A percentile compares a stretch with the other conserved stretches of the same genome.
Conservation (phyloP, 1,140 invertebrate species). For the Rhysida immarginata region DNA sequence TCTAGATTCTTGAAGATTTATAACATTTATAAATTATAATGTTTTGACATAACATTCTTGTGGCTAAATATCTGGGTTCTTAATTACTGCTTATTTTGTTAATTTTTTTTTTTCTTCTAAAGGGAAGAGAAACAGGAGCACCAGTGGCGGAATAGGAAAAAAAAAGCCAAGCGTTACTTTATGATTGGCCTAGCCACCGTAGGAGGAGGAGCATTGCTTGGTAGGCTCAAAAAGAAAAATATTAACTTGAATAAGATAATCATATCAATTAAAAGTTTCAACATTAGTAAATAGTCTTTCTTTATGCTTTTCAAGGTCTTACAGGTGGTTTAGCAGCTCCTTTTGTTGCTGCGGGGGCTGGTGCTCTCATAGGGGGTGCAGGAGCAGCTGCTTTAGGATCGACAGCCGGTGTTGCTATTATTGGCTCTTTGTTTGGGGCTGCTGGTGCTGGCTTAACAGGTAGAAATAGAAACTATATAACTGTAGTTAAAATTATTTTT, state of each 20-base stretch:
- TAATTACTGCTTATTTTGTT: not conserved
- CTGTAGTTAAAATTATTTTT: too few relatives aligned
- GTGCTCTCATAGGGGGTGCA: constrained; percentile 38
- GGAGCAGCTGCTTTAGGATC: constrained; percentile 42
- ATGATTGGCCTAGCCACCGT: constrained; percentile 46
- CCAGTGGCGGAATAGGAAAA: constrained; percentile 28
- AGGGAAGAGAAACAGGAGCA: constrained; percentile 30
- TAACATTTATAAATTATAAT: too few relatives aligned
- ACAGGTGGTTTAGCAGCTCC: constrained; percentile 51
- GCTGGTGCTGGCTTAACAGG: constrained; percentile 49
- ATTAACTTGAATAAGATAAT: not conserved
- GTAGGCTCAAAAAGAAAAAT: constrained; percentile 21
- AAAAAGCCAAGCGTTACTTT: constrained; percentile 45
- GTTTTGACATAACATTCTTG: too few relatives aligned
- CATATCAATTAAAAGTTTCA: too few relatives aligned
- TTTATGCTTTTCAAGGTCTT: constrained; percentile 32
- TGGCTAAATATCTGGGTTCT: not conserved
- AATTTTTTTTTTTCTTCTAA: constrained; percentile 6
- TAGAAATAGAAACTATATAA: constrained; percentile 15
- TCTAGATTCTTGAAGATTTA: too few relatives aligned
- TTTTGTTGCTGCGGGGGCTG: constrained; percentile 46
- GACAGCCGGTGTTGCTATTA: constrained; percentile 43
- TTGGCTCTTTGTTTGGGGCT: constrained; percentile 50
- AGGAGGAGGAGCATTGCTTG: constrained; percentile 46
- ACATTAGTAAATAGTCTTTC: too few relatives aligned